phyloP scores from a whole-genome alignment of 2,113 vertebrate genomes.

The Saiga tatarica region DNA sequence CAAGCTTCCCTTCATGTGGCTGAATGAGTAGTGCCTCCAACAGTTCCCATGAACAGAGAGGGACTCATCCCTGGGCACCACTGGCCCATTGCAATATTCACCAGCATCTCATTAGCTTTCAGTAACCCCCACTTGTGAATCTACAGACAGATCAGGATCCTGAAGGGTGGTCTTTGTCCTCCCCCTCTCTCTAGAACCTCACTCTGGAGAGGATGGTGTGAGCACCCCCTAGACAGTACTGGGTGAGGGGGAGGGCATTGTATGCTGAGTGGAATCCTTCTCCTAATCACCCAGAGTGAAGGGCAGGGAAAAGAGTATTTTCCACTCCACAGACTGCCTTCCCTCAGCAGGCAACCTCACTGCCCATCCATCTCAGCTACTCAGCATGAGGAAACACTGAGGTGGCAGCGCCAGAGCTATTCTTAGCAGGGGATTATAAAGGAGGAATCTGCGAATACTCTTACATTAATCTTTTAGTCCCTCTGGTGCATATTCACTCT shows the following conservation, averaged over 20 bases:
- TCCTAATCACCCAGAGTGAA: not conserved
- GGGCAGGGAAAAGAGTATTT: not conserved
- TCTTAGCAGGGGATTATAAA: not conserved
- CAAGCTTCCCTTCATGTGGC: no score
- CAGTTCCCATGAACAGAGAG: not conserved
- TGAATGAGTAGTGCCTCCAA: not conserved
- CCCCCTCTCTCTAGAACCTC: not conserved
- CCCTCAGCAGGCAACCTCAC: not conserved
- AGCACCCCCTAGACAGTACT: no score
- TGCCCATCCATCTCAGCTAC: not conserved
- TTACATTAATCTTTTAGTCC: constrained; percentile 10
- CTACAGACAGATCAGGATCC: not conserved
- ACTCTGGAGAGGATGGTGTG: not conserved
- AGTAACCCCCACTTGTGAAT: not conserved
- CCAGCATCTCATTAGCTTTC: not conserved
- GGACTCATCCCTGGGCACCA: not conserved
- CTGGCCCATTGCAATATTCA: not conserved
- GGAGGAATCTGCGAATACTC: not conserved
- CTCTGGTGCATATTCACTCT: not conserved
- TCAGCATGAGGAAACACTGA: not conserved
- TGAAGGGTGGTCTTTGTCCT: not conserved
- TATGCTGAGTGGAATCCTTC: not conserved
- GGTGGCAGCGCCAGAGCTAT: not conserved
- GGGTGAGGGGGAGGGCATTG: rapidly evolving
- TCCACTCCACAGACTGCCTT: not conserved